Evolutionary conservation across 2,113 vertebrate genomes (phyloP).

Genomic region (Panthera tigris): DNA sequence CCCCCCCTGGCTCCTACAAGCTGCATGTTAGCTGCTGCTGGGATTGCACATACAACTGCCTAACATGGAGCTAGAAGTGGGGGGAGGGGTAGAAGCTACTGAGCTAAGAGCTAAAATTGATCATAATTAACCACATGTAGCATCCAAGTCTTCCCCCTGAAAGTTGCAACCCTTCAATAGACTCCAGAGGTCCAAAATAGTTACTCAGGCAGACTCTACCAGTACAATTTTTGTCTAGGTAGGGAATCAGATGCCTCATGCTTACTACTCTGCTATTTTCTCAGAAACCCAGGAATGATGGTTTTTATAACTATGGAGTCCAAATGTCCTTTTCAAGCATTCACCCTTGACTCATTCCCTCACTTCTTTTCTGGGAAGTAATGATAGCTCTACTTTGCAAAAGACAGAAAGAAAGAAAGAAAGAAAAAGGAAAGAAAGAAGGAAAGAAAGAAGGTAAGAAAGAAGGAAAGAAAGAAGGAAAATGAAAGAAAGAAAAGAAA

Average conservation of each 20-base stretch:
- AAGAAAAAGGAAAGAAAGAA: background rate
- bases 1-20: background rate
- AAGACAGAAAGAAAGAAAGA: background rate
- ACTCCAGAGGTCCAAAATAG: background rate
- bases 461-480: no score
- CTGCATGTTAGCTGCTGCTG: background rate
- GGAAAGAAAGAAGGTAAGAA: no score
- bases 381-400: background rate
- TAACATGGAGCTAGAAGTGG: background rate
- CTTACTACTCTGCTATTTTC: background rate
- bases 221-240: background rate
- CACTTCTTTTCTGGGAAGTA: background rate
- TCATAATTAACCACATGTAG: background rate
- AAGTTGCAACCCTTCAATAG: background rate
- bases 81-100: background rate
- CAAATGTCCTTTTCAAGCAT: background rate
- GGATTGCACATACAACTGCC: background rate
- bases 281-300: background rate
- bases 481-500: no score
- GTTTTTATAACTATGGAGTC: background rate
- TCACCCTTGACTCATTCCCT: background rate
- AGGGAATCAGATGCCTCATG: background rate
- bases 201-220: background rate
- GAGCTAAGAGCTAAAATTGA: background rate
- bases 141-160: background rate